These are phyloP conservation scores for Thymallus thymallus DNA, from an alignment of 2,113 vertebrate species.

Conservation along the genomic window DNA sequence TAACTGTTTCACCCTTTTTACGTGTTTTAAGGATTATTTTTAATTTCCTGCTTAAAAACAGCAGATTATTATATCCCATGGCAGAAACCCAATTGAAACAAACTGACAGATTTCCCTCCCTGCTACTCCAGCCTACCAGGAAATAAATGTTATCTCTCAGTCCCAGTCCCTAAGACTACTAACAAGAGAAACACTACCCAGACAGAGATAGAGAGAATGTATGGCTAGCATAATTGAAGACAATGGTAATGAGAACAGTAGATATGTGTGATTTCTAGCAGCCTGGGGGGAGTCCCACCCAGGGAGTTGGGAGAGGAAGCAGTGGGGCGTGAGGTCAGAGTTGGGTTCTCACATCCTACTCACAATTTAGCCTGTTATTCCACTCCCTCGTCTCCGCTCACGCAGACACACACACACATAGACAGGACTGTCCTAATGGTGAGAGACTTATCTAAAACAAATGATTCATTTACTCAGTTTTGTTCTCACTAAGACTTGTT, in stretches of 20 bases:
- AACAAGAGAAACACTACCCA: slow-evolving; percentile 41
- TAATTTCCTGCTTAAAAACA: slow-evolving; percentile 66
- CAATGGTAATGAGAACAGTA: slow-evolving; percentile 50
- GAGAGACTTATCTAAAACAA: background rate
- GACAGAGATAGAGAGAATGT: slow-evolving; percentile 46
- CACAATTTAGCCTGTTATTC: slow-evolving; percentile 53
- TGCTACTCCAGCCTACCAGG: slow-evolving; percentile 5
- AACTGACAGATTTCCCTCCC: slow-evolving; percentile 37
- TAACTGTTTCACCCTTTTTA: slow-evolving; percentile 63
- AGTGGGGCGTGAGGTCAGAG: slow-evolving; percentile 56
- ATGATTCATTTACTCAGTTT: background rate
- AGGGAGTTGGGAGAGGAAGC: slow-evolving; percentile 64
- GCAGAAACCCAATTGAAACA: slow-evolving; percentile 69
- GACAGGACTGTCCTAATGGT: background rate
- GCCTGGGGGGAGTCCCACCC: slow-evolving; percentile 62
- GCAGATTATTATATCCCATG: slow-evolving; percentile 62
- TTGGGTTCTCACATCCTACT: slow-evolving; percentile 51
- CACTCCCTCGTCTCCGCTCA: slow-evolving; percentile 10
- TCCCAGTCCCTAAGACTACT: slow-evolving; percentile 44
- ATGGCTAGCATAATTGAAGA: slow-evolving; percentile 31
- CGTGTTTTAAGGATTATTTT: slow-evolving; percentile 60
- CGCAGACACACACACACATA: background rate
- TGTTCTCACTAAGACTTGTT: background rate
- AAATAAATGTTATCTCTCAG: slow-evolving; percentile 48
- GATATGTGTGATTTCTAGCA: slow-evolving; percentile 50